A percentile compares a stretch with the other conserved stretches of the same genome.
These are phyloP conservation scores for Mesembrinibis cayennensis DNA, from an alignment of 2,113 vertebrate genomes.

Conservation along the genomic window DNA sequence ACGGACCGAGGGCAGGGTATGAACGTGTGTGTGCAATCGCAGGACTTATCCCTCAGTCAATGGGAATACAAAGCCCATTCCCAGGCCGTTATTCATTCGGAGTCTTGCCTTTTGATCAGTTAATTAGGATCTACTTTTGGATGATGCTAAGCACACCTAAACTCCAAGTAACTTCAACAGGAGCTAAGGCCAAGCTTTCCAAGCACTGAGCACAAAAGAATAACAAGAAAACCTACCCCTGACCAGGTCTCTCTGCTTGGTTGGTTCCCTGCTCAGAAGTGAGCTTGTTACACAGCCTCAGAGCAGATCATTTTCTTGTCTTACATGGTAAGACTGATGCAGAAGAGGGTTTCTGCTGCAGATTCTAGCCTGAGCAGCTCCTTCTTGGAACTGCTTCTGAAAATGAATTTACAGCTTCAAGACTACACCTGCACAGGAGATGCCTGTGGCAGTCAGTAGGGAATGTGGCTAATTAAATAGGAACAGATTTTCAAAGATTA, in stretches of 20 bases:
- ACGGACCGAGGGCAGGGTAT: not conserved
- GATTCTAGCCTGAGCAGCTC: constrained; percentile 22
- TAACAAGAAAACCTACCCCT: not conserved
- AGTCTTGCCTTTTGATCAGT: not conserved
- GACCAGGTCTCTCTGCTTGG: not conserved
- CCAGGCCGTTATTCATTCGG: not conserved
- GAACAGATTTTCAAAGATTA: constrained; percentile 59
- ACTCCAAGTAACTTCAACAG: not conserved
- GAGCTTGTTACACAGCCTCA: not conserved
- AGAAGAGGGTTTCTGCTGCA: not conserved
- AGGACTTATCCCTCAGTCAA: not conserved
- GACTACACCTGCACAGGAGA: constrained; percentile 64
- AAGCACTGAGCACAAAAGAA: not conserved
- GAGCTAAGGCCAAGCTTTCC: not conserved
- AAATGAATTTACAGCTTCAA: constrained; percentile 48
- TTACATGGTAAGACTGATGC: not conserved
- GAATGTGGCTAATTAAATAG: constrained; percentile 65
- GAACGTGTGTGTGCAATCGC: not conserved
- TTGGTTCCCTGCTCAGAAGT: not conserved
- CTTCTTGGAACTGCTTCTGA: constrained; percentile 30
- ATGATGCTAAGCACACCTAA: not conserved
- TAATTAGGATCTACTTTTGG: not conserved
- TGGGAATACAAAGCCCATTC: not conserved
- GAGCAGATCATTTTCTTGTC: not conserved
- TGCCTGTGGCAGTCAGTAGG: constrained; percentile 58